phyloP scores from a whole-genome alignment of 2,888 invertebrate species.

The Mimas tiliae region DNA sequence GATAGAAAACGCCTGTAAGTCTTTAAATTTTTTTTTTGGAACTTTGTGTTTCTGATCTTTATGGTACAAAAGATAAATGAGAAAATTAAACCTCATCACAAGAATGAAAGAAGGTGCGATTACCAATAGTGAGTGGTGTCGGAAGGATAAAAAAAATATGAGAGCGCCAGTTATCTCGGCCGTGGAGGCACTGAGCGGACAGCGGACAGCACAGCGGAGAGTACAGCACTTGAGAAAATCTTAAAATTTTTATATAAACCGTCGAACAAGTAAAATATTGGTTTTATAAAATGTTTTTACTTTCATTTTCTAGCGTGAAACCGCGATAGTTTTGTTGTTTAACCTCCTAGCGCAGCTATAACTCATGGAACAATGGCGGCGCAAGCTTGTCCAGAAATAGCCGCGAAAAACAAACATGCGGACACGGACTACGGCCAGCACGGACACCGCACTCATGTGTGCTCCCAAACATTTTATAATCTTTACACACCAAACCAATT shows the following conservation, averaged over 20 bases:
- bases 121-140: slow-evolving; percentile 1
- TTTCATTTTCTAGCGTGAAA: slow-evolving; percentile 44
- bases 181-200: slow-evolving; percentile 26
- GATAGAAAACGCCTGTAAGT: no score
- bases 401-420: slow-evolving; percentile 66
- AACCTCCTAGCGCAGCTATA: slow-evolving; percentile 67
- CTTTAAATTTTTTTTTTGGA: no score
- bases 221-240: slow-evolving; percentile 36
- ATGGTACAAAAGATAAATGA: background rate
- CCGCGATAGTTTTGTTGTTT: slow-evolving; percentile 63
- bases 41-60: no score
- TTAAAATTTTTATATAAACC: slow-evolving; percentile 51
- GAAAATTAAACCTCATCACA: background rate
- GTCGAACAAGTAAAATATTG: slow-evolving; percentile 56
- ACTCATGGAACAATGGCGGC: slow-evolving; percentile 74
- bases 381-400: slow-evolving; percentile 69
- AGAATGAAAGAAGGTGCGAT: background rate
- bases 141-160: slow-evolving; percentile 18
- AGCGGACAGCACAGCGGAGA: no score
- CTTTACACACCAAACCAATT: slow-evolving; percentile 26
- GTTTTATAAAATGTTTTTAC: slow-evolving; percentile 41
- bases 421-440: slow-evolving; percentile 44
- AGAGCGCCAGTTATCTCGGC: slow-evolving; percentile 18
- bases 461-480: slow-evolving; percentile 44
- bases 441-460: slow-evolving; percentile 49